Base-by-base conservation (phyloP, 1,140 invertebrate species). In the Zophobas morio region DNA sequence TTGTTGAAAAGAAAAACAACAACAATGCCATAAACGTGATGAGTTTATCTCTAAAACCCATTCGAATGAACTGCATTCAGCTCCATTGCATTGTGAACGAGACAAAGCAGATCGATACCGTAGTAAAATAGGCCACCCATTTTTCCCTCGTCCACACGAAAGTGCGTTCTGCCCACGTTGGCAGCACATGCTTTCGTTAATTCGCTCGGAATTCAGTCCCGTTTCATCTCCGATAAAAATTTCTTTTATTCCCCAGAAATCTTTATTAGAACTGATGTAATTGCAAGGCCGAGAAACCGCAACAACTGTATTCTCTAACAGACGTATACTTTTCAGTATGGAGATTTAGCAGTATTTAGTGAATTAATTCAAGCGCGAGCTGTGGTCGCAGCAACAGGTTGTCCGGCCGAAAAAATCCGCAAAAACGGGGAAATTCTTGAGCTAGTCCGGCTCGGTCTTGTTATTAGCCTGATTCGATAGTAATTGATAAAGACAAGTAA, bases 211-310 rank as follows among this genome's bases (percentile, higher is more conserved):
- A 66, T 66, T 66, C 39, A 66, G 39, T 66, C 40, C 60, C 60
- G 60, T 66, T 66, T 39, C 37, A 32, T 42, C 32, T 46, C 33
- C 53, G 35, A 66, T 36, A 66, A 40, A 32, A 42, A 6, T 33
- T 66, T 57, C 54, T 57, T 66, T 66, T 40, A 66, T 66, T 40
- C 57, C n/a, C 2, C 39, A 66, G 60, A 66, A 66, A 66, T 66
- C 60, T 39, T 42, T 35, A 63, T 63, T 63, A 39, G 57, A 63
- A 8, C n/a, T 66, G 60, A 66, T 66, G 60, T 66, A 66, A 66
- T 66, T 66, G 60, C 60, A 66, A 60, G 60, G 60, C 39, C 60
- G 60, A 66, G 60, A 66, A 66, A 66, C 60, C 60, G 60, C 60
- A 66, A 66, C 37, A 66, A 66, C 60, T 66, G 60, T 66, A 66